These are phyloP conservation scores for Solenodon paradoxus DNA, from an alignment of 2,113 vertebrate genomes.

Conservation along the genomic window DNA sequence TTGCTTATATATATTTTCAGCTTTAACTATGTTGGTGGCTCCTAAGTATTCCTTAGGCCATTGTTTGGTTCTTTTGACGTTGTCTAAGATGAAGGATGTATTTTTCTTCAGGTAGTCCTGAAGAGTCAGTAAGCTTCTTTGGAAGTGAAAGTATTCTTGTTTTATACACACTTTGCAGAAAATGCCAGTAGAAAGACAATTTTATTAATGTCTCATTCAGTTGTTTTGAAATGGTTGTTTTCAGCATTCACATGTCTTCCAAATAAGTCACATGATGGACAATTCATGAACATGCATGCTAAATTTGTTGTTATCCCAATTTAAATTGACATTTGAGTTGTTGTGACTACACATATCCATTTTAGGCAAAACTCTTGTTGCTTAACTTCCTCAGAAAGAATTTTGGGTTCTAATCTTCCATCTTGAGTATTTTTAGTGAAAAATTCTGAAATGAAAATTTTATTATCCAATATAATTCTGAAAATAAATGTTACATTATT, in stretches of 20 bases:
- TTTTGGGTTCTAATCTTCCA: neutral
- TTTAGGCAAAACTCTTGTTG: constrained; percentile 46
- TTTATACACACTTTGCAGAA: too few relatives aligned
- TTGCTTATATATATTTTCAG: too few relatives aligned
- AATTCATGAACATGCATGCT: constrained; percentile 12
- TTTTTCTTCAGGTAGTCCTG: too few relatives aligned
- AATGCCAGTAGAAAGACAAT: neutral
- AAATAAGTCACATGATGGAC: neutral
- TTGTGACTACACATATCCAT: neutral
- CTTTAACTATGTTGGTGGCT: too few relatives aligned
- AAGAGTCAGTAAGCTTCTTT: too few relatives aligned
- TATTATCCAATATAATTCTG: neutral
- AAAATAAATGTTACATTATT: neutral
- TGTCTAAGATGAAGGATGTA: too few relatives aligned
- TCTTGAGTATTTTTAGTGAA: constrained; percentile 25
- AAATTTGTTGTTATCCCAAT: neutral
- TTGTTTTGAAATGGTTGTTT: constrained; percentile 19
- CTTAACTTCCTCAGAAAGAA: neutral
- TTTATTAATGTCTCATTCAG: constrained; percentile 48
- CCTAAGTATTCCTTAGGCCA: too few relatives aligned
- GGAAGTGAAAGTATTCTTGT: too few relatives aligned
- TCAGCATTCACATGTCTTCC: neutral
- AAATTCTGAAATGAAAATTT: constrained; percentile 3
- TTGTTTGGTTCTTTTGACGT: too few relatives aligned
- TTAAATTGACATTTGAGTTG: neutral